Evolutionary conservation across 2,113 vertebrate genomes (phyloP), one percentile per base, ranked within the genome.

Genomic region (Crypturellus undulatus): DNA sequence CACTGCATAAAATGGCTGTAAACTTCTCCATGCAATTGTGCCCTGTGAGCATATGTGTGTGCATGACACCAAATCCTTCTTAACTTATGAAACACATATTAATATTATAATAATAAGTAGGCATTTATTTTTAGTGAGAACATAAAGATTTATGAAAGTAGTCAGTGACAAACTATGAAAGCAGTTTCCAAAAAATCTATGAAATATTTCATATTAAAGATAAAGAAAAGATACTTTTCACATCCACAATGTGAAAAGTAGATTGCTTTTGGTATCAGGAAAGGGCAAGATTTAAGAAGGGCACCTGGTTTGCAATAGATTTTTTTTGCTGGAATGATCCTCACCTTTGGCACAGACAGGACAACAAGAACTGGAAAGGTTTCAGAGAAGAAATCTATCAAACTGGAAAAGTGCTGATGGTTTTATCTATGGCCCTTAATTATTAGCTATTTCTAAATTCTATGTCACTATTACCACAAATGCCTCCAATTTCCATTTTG

Each of bases 61-160:
- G 40, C 58, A 65, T 70, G 62, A 83, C 82, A 84, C 64, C 0
- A 1, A 43, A 76, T 82, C 69, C 45, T 89, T 85, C 84, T 90
- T 78, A 94, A 80, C 49, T 89, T 81, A 78, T 1, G 7, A 92
- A 97, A 94, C 36, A 40, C 18, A 5, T 72, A 85, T 94, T 93
- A 87, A 92, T 95, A 94, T 65, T 59, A 40, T 80, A 80, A 94
- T 96, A 97, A 95, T 95, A 95, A 96, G 56, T 58, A 85, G 81
- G 70, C 83, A 97, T 93, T 69, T 91, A 96, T 96, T 96, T 96
- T 96, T 95, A 87, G 78, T 63, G 59, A 82, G 73, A 92, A 88
- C 47, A 76, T 63, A 94, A 95, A 90, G 78, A 96, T 94, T 95
- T 93, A 96, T 84, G 75, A 87, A 83, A 80, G 77, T n/a, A 79